Base-by-base conservation (phyloP, 2,888 invertebrate genomes). In the Abrostola tripartita region DNA sequence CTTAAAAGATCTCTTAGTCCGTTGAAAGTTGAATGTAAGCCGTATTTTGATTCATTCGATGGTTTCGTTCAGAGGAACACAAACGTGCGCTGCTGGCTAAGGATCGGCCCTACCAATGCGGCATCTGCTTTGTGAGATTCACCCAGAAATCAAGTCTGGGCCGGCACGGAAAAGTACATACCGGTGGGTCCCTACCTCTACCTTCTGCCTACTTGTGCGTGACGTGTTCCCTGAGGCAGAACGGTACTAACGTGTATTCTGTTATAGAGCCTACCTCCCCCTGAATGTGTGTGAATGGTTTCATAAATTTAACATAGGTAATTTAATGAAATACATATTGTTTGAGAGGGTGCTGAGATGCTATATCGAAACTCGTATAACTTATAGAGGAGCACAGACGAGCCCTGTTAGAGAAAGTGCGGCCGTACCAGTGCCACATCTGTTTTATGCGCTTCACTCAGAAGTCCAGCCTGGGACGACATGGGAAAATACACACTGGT, bases 361-460 rank as follows among this genome's bases (percentile, higher is more conserved):
- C 90, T 94, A 94, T 93, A 94, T 94, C 93, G 91, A 89, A 87
- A 91, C 89, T 92, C 93, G 90, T 93, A 90, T 94, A 91, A 86
- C 89, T 94, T 95, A 93, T 95, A 95, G 95, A 95, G 94, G 95
- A 95, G 92, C 95, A 95, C 94, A 95, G 95, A 93, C 95, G 93
- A 90, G 95, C 95, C 94, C 94, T 95, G 94, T 95, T 95, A 95
- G 95, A 94, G 91, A 95, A 95, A 95, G 95, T 94, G 94, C 95
- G 95, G 91, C 96, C 96, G 83, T 96, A 96, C 94, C 96, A 96
- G 93, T 96, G 96, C 94, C 96, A 96, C 93, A 93, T 96, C 90
- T 96, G 96, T 92, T 95, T 96, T 91, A 96, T 96, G 93, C 95
- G 96, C 92, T 96, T 96, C 92, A 96, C 96, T 88, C 96, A 96